Evolutionary conservation across 2,113 vertebrate genomes (phyloP).

Genomic region (Bagarius yarrelli): DNA sequence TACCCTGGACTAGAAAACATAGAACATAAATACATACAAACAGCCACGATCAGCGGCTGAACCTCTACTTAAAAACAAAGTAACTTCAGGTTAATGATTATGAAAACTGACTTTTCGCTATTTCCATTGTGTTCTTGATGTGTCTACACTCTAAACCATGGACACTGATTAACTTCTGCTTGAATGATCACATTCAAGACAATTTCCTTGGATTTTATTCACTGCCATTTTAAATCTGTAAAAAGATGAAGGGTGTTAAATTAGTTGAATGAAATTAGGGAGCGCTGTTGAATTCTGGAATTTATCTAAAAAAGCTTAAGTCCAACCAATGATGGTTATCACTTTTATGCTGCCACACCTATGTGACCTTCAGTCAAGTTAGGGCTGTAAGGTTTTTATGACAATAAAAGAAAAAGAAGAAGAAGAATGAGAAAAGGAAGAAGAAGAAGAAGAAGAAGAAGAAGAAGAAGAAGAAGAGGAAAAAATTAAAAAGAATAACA

Average conservation of each 20-base stretch:
- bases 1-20: too few relatives aligned
- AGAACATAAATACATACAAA: background rate
- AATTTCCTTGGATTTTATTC: background rate
- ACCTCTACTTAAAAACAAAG: background rate
- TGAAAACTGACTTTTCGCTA: background rate
- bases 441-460: background rate
- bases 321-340: conserved; percentile 30
- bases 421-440: background rate
- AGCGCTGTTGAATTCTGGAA: background rate
- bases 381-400: conserved; percentile 11
- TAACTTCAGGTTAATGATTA: conserved; percentile 32
- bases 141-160: background rate
- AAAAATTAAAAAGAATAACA: too few relatives aligned
- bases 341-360: conserved; percentile 45
- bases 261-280: background rate
- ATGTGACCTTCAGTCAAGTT: conserved; percentile 43
- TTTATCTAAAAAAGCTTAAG: background rate
- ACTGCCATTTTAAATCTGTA: background rate
- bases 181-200: background rate
- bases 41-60: background rate
- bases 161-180: background rate
- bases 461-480: background rate
- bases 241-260: background rate
- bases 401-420: background rate
- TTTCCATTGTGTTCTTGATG: background rate